These are phyloP conservation scores for Apeira syringaria DNA, from an alignment of 2,888 invertebrate species.

Conservation along the genomic window DNA sequence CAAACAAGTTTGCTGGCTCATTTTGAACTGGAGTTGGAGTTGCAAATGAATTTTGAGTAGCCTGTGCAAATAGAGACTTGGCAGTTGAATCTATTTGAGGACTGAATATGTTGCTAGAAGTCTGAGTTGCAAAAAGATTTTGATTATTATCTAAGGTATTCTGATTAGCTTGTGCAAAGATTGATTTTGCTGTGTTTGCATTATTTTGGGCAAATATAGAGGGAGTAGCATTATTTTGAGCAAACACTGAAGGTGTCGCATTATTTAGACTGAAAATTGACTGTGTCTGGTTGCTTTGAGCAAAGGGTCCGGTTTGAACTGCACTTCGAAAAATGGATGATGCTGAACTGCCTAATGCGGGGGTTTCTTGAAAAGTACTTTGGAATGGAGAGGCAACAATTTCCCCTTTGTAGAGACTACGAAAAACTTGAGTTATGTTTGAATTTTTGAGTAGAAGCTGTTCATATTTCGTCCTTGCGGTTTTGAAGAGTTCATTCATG, in stretches of 20 bases:
- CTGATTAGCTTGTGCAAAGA: slow-evolving; percentile 50
- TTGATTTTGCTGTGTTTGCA: slow-evolving; percentile 42
- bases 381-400: slow-evolving; percentile 47
- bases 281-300: slow-evolving; percentile 24
- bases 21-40: slow-evolving; percentile 17
- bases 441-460: slow-evolving; percentile 49
- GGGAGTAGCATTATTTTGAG: slow-evolving; percentile 22
- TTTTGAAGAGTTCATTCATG: slow-evolving; percentile 54
- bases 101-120: slow-evolving; percentile 12
- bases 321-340: slow-evolving; percentile 63
- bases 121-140: slow-evolving; percentile 9
- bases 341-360: slow-evolving; percentile 42
- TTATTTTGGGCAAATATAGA: slow-evolving; percentile 16
- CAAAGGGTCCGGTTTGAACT: slow-evolving; percentile 39
- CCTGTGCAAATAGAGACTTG: slow-evolving; percentile 42
- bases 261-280: slow-evolving; percentile 29
- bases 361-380: slow-evolving; percentile 27
- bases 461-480: slow-evolving; percentile 56
- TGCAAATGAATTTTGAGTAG: slow-evolving; percentile 42
- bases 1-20: slow-evolving; percentile 48
- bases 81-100: slow-evolving; percentile 21
- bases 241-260: slow-evolving; percentile 28
- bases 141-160: background rate
- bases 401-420: slow-evolving; percentile 60
- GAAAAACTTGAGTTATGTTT: slow-evolving; percentile 46